Evolutionary conservation across 2,113 vertebrate genomes (phyloP), one percentile per base, ranked within the genome.

Genomic region (Fukomys damarensis): DNA sequence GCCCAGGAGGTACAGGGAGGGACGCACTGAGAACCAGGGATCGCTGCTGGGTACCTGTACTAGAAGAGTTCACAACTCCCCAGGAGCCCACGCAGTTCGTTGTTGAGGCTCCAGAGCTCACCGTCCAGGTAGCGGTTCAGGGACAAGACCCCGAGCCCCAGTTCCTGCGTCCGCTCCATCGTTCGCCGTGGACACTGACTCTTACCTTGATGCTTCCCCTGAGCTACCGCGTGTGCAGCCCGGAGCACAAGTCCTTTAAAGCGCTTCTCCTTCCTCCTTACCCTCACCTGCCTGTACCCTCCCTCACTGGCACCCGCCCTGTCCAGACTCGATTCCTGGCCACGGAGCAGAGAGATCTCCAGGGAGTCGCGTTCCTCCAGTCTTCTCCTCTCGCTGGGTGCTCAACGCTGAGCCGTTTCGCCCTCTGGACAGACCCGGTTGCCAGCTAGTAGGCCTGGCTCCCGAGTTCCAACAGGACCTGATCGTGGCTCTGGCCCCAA

Each of bases 101-200:
- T 94, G 94, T 98, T 98, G 79, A 97, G 95, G 61, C 80, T 82
- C 98, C 98, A 98, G 95, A 95, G 97, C 35, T 98, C 96, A 72
- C 98, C 97, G 13, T 98, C 98, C 56, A 98, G 96, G 94, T 98
- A 98, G 82, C 98, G 94, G 66, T 96, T 91, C 76, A 98, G 95
- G 72, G 97, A 94, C 10, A 80, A 84, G 63, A 56, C 97, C 58
- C 32, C 32, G 5, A 96, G 80, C 9, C 94, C 80, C 22, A 66
- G 43, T 8, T 41, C 91, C 16, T 14, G 4, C 43, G 30, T 76
- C 11, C 2, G 92, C 86, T 97, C 88, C 97, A 95, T 85, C 2
- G 66, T 4, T 54, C 59, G 0, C 10, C 16, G 2, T 5, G 7
- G 32, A 14, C 35, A 14, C 59, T 7, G 61, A 24, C 74, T 38